These are phyloP conservation scores for Gonatopus flavifemur DNA, from an alignment of 1,140 invertebrate genomes.

Conservation along the genomic window DNA sequence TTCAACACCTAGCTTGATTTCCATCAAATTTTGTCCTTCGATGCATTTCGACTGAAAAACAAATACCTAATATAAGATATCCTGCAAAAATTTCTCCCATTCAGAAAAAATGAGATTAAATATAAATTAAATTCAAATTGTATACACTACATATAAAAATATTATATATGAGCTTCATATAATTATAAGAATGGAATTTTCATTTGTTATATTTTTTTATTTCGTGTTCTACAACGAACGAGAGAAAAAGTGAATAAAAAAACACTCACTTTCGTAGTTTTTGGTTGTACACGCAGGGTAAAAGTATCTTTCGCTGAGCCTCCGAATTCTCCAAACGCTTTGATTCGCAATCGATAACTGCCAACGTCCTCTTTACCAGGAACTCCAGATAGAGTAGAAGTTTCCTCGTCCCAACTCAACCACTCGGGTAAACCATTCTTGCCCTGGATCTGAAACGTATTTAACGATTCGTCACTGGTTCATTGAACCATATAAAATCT, in stretches of 20 bases:
- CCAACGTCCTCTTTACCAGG: slow-evolving; percentile 62
- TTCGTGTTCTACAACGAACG: too few relatives aligned
- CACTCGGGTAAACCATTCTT: slow-evolving; percentile 32
- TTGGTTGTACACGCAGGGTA: slow-evolving; percentile 59
- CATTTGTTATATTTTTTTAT: too few relatives aligned
- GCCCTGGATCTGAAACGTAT: slow-evolving; percentile 28
- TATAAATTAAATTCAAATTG: too few relatives aligned
- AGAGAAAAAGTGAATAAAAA: background rate
- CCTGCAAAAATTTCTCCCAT: too few relatives aligned
- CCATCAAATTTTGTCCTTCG: slow-evolving; percentile 48
- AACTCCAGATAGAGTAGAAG: slow-evolving; percentile 59
- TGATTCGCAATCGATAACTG: slow-evolving; percentile 58
- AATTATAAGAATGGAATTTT: too few relatives aligned
- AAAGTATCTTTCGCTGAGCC: slow-evolving; percentile 58
- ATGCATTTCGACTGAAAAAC: slow-evolving; percentile 54
- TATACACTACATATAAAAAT: too few relatives aligned
- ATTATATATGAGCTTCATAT: too few relatives aligned
- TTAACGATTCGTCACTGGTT: background rate
- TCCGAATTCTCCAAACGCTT: slow-evolving; percentile 50
- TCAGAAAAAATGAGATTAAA: too few relatives aligned
- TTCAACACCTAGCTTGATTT: slow-evolving; percentile 55
- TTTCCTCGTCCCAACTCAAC: slow-evolving; percentile 50
- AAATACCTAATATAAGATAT: too few relatives aligned
- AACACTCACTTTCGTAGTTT: background rate
- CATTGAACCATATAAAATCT: background rate